Evolutionary conservation across 2,888 invertebrate species (phyloP).

Genomic region (Parapristionchus giblindavisi): DNA sequence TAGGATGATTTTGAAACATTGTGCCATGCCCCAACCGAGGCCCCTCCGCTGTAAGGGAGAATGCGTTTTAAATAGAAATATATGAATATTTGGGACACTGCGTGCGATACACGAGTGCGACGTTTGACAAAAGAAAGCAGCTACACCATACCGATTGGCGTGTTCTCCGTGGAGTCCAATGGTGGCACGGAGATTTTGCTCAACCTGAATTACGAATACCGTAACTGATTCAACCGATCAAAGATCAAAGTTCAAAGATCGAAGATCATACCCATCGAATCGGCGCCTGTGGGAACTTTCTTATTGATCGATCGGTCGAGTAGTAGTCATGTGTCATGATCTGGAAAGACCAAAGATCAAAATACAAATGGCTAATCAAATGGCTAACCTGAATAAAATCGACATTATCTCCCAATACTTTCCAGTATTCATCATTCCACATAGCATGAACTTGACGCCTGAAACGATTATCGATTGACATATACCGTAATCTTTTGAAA

Average conservation of each 20-base stretch:
- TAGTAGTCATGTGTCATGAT: slow-evolving; percentile 38
- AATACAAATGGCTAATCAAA: background rate
- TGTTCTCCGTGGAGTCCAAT: slow-evolving; percentile 25
- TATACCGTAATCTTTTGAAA: background rate
- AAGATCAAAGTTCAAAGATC: background rate
- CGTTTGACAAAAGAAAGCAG: background rate
- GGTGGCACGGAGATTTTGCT: slow-evolving; percentile 30
- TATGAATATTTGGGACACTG: too few relatives aligned
- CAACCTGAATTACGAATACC: slow-evolving; percentile 12
- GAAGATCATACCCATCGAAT: slow-evolving; percentile 30
- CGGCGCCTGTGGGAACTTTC: slow-evolving; percentile 28
- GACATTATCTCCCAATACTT: background rate
- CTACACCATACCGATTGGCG: slow-evolving; percentile 2
- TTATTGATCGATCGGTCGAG: background rate
- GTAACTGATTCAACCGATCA: background rate
- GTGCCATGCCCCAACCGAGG: too few relatives aligned
- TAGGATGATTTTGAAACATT: too few relatives aligned
- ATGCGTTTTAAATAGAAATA: too few relatives aligned
- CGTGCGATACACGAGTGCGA: background rate
- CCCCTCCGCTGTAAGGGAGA: too few relatives aligned
- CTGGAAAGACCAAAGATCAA: background rate
- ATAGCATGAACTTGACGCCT: background rate
- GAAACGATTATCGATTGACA: background rate
- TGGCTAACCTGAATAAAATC: slow-evolving; percentile 32
- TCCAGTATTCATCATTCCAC: slow-evolving; percentile 34